Evolutionary conservation across 2,888 invertebrate species (phyloP).

Genomic region (Spodoptera littoralis): DNA sequence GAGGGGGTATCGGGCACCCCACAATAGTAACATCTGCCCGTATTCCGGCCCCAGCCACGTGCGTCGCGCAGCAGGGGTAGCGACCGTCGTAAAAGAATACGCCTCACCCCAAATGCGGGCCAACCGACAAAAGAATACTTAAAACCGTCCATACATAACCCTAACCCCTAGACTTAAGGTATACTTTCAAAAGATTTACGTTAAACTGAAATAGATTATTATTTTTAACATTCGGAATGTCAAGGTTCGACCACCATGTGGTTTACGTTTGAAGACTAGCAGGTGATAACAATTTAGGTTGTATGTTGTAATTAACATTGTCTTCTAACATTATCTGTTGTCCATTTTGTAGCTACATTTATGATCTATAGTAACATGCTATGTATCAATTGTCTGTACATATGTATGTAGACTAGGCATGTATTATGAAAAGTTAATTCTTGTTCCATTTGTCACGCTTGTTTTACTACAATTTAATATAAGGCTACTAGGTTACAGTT

Average conservation of each 20-base stretch:
- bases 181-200: slow-evolving; percentile 63
- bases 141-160: slow-evolving; percentile 59
- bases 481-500: background rate
- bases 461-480: slow-evolving; percentile 1
- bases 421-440: background rate
- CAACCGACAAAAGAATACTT: slow-evolving; percentile 52
- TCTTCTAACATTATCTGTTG: slow-evolving; percentile 16
- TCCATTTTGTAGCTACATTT: slow-evolving; percentile 18
- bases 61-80: slow-evolving; percentile 85
- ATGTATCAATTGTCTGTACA: slow-evolving; percentile 2
- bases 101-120: slow-evolving; percentile 84
- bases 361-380: slow-evolving; percentile 1
- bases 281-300: slow-evolving; percentile 75
- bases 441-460: background rate
- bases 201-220: slow-evolving; percentile 82
- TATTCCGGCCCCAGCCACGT: slow-evolving; percentile 79
- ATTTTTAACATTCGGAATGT: slow-evolving; percentile 87
- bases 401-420: background rate
- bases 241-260: slow-evolving; percentile 85
- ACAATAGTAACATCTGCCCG: slow-evolving; percentile 82
- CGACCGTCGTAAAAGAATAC: slow-evolving; percentile 78
- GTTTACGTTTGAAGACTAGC: slow-evolving; percentile 78
- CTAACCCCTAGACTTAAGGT: slow-evolving; percentile 65
- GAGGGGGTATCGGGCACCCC: slow-evolving; percentile 65
- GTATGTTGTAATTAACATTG: slow-evolving; percentile 45